Base-by-base conservation (phyloP, 2,113 vertebrate genomes). In the Siniperca chuatsi region DNA sequence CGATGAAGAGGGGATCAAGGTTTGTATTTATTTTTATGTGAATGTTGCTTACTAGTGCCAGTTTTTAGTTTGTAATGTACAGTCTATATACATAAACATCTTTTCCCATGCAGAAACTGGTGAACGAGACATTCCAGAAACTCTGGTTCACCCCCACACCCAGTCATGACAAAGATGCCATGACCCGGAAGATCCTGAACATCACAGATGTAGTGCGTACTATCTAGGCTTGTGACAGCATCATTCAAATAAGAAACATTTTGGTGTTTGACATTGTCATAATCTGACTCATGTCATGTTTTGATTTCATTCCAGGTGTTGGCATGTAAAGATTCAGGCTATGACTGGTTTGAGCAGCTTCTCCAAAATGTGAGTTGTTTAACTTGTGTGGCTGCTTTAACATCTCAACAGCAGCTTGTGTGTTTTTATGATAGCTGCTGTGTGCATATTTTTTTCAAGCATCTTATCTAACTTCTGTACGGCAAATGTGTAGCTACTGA, bases 121-220 rank as follows among this genome's bases (percentile, higher is more conserved):
- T 99, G 78, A 99, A 99, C 89, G 98, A 99, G 94, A 99, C 98
- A 89, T 99, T 99, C 96, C 98, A 99, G 95, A 99, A 99, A 92
- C 97, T 99, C 70, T 99, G 98, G 98, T 99, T 99, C 92, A 98
- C 98, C 64, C 98, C 98, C 64, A 99, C 98, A 20, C 97, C 96
- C 35, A 96, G 96, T 77, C 97, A 98, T n/a, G 98, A 99, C 92
- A 98, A 97, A 94, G 97, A 97, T 81, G 97, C 97, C 84, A 98
- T 99, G 97, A 98, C 97, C 21, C 96, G 98, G 77, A 99, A 99
- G 94, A 98, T 99, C 91, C 91, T 99, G 69, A 99, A 99, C 92
- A 99, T 99, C 94, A 99, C 98, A 65, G 98, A 99, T 88, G 98
- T 99, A 97, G 98, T 99, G 95, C 93, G 96, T 92, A 80, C 9